Conservation (phyloP, 2,797 vertebrate genomes). For the Lindbergichthys nudifrons region DNA sequence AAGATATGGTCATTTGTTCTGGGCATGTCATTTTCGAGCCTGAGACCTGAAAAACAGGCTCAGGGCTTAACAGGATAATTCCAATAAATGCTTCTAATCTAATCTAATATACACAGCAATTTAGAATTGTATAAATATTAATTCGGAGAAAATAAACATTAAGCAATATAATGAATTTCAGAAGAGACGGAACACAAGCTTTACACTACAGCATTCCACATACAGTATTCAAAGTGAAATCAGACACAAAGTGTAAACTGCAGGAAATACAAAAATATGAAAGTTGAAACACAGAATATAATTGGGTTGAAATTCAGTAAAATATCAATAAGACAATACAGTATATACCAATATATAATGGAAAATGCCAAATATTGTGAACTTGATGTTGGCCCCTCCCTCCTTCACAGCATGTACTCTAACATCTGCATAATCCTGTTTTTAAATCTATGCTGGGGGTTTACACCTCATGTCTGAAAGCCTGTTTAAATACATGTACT, state of each 20-base stretch:
- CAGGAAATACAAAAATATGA: neutral
- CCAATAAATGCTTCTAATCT: no score
- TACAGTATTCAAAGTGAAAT: neutral
- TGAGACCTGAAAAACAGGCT: no score
- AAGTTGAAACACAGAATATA: neutral
- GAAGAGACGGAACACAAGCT: no score
- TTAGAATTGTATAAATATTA: no score
- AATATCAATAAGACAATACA: neutral
- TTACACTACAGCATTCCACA: neutral
- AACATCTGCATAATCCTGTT: slow-evolving; percentile 59
- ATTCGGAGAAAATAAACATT: neutral
- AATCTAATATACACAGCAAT: no score
- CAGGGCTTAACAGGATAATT: no score
- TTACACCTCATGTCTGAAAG: slow-evolving; percentile 34
- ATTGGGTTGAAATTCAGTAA: neutral
- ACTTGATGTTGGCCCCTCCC: neutral
- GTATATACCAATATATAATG: neutral
- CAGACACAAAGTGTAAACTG: neutral
- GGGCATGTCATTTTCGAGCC: no score
- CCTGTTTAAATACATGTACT: slow-evolving; percentile 36
- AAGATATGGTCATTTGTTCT: no score
- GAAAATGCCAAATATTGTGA: neutral
- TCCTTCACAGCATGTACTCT: slow-evolving; percentile 18
- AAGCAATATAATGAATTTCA: neutral
- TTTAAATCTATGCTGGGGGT: slow-evolving; percentile 49